Conservation (phyloP, 2,113 vertebrate species). For the Origma solitaria region DNA sequence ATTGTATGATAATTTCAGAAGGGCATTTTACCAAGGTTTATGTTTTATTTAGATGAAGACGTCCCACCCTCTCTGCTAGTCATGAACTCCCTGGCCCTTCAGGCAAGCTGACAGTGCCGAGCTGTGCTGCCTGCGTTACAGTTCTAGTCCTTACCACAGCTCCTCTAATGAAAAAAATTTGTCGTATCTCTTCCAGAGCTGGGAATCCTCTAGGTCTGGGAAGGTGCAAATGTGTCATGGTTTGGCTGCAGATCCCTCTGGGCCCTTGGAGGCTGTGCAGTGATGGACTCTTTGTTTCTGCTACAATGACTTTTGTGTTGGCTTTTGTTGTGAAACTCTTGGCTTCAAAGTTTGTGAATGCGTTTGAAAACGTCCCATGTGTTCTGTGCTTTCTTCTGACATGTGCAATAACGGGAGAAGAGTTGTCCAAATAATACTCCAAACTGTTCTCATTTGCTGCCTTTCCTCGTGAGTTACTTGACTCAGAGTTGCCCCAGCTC, state of each 20-base stretch:
- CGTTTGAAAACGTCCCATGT: background rate
- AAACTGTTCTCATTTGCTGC: background rate
- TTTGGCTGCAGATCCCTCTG: background rate
- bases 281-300: background rate
- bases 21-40: accelerated
- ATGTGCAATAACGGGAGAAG: accelerated
- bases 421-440: background rate
- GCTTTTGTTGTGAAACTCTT: background rate
- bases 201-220: background rate
- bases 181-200: background rate
- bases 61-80: accelerated
- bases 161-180: background rate
- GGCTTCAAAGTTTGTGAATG: background rate
- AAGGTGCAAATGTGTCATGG: background rate
- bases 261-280: background rate
- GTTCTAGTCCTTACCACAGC: background rate
- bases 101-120: background rate
- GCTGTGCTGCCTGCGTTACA: background rate
- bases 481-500: background rate
- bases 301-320: background rate
- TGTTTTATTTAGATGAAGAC: background rate
- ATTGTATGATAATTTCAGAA: background rate
- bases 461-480: background rate
- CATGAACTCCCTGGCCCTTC: accelerated
- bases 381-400: background rate